These are phyloP conservation scores for Cettia cetti DNA, from an alignment of 2,113 vertebrate genomes.

Conservation along the genomic window DNA sequence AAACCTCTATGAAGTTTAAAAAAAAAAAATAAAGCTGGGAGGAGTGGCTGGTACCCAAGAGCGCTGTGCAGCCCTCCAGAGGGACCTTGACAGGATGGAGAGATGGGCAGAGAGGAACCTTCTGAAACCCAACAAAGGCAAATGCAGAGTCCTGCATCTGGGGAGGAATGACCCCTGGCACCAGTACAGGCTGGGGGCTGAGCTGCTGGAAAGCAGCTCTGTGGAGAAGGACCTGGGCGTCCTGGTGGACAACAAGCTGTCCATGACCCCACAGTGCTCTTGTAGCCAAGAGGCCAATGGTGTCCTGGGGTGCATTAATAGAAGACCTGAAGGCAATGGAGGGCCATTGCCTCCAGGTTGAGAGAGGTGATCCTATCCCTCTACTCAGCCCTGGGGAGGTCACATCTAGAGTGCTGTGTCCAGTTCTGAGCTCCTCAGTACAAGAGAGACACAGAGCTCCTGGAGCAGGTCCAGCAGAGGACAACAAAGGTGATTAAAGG, in stretches of 20 bases:
- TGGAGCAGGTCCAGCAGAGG: not conserved
- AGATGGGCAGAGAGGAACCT: not conserved
- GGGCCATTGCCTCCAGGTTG: accelerated
- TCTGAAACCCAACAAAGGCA: not conserved
- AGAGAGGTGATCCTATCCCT: not conserved
- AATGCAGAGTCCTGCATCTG: not conserved
- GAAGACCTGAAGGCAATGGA: not conserved
- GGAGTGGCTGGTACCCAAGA: accelerated
- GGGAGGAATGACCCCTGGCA: not conserved
- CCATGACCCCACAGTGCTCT: not conserved
- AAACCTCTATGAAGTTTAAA: not conserved
- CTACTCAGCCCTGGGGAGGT: not conserved
- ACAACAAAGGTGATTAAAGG: not conserved
- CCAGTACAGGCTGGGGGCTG: not conserved
- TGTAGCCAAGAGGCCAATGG: not conserved
- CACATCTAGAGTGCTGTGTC: not conserved
- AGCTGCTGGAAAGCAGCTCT: not conserved
- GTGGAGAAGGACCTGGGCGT: not conserved
- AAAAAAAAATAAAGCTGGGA: not conserved
- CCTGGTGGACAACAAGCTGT: not conserved
- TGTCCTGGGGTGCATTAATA: too few relatives aligned
- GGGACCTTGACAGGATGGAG: accelerated
- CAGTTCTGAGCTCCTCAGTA: not conserved
- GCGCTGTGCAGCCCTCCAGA: not conserved
- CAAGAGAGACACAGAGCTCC: not conserved